Percentiles rank a stretch among this genome's conserved stretches.
Conservation (phyloP, 37 sponge, comb jelly and placozoan species). For the Haliclona indistincta region DNA sequence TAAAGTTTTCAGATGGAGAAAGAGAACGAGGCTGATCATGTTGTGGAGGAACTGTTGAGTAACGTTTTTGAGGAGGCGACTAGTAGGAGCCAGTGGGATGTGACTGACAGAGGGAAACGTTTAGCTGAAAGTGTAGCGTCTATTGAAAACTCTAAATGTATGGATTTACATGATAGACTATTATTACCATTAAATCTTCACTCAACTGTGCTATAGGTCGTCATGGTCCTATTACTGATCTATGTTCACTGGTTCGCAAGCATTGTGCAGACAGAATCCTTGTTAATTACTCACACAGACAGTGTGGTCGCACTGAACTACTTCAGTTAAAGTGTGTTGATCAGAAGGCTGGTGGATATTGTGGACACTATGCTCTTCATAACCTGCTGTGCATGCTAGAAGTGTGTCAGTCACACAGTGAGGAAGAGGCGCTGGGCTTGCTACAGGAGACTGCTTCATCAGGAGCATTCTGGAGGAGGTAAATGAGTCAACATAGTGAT, state of each 20-base stretch:
- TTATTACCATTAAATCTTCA: no score
- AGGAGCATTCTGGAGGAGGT: conserved; percentile 34
- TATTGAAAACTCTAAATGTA: no score
- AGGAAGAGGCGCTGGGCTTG: background rate
- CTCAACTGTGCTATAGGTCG: no score
- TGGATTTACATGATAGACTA: no score
- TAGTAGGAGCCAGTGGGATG: background rate
- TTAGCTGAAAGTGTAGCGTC: background rate
- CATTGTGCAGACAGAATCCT: background rate
- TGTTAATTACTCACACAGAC: background rate
- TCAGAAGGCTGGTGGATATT: conserved; percentile 28
- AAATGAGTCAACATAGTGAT: background rate
- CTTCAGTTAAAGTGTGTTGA: conserved; percentile 15
- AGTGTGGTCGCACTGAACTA: background rate
- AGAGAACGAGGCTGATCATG: background rate
- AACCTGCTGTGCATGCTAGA: conserved; percentile 20
- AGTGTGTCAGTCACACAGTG: background rate
- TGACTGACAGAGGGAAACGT: background rate
- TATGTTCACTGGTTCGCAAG: background rate
- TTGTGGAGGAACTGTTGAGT: conserved; percentile 4
- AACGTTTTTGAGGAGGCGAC: background rate
- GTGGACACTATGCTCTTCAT: conserved; percentile 55
- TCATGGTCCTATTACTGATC: background rate
- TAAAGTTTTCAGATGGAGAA: background rate
- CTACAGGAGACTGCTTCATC: conserved; percentile 1